These are phyloP conservation scores for Eulithis prunata DNA, from an alignment of 2,888 invertebrate species.

Conservation along the genomic window DNA sequence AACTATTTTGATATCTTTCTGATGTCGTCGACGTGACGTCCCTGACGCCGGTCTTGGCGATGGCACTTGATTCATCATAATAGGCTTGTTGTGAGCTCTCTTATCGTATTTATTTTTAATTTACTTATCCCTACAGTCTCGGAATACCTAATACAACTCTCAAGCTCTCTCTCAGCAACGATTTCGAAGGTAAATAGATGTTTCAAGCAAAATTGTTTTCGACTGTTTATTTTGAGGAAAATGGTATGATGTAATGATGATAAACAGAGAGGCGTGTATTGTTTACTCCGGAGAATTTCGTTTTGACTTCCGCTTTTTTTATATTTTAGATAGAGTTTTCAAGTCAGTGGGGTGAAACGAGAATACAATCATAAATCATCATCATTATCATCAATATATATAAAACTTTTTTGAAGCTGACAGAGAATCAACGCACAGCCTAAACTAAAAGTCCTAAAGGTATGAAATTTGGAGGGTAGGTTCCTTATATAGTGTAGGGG, in stretches of 20 bases:
- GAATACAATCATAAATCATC: no score
- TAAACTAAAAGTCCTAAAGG: no score
- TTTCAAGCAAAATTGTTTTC: conserved; percentile 19
- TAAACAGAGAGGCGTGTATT: conserved; percentile 12
- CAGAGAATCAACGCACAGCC: no score
- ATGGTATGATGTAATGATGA: conserved; percentile 20
- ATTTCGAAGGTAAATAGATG: conserved; percentile 29
- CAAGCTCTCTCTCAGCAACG: conserved; percentile 4
- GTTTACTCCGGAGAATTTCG: background rate
- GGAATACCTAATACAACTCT: conserved; percentile 20
- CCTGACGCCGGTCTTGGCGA: conserved; percentile 6
- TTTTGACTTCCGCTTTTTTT: conserved; percentile 1
- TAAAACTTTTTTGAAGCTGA: no score
- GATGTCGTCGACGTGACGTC: background rate
- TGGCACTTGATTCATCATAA: conserved; percentile 60
- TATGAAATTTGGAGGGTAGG: no score
- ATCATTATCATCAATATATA: no score
- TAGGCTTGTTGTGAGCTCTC: conserved; percentile 46
- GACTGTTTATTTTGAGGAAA: conserved; percentile 28
- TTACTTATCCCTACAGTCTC: conserved; percentile 25
- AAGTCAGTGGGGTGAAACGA: background rate
- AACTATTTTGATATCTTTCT: background rate
- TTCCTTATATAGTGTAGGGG: no score
- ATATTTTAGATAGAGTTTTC: background rate
- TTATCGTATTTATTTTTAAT: conserved; percentile 41